Percentiles rank a stretch among this genome's conserved stretches.
phyloP scores from a whole-genome alignment of 2,888 invertebrate genomes.

The Meandrusa payeni region DNA sequence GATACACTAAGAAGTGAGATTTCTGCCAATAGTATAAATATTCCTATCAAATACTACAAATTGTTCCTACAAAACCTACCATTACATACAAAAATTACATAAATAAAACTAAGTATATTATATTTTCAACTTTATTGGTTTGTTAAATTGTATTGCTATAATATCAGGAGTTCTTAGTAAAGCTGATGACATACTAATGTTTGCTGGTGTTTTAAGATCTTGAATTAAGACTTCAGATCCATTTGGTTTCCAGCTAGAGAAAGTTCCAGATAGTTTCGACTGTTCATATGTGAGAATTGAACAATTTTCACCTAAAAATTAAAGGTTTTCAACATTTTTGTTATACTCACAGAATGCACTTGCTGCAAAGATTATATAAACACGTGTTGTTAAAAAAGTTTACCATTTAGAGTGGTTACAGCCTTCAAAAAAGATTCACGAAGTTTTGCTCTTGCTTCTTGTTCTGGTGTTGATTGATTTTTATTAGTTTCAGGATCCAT shows the following conservation, averaged over 20 bases:
- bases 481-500: slow-evolving; percentile 26
- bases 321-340: too few relatives aligned
- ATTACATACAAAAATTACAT: too few relatives aligned
- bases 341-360: too few relatives aligned
- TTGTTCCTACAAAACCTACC: too few relatives aligned
- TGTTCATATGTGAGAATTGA: slow-evolving; percentile 60
- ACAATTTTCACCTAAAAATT: slow-evolving; percentile 48
- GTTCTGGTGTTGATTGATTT: slow-evolving; percentile 34
- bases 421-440: slow-evolving; percentile 60
- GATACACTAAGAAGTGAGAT: too few relatives aligned
- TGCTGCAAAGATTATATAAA: too few relatives aligned
- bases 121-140: slow-evolving; percentile 30
- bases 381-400: slow-evolving; percentile 13
- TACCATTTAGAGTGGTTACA: slow-evolving; percentile 54
- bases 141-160: slow-evolving; percentile 55
- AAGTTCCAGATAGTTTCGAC: slow-evolving; percentile 49
- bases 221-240: slow-evolving; percentile 54
- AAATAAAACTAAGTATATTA: too few relatives aligned
- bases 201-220: slow-evolving; percentile 56
- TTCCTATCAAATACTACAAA: too few relatives aligned
- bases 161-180: slow-evolving; percentile 59
- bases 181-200: slow-evolving; percentile 47
- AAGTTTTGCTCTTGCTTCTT: slow-evolving; percentile 53
- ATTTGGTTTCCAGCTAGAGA: slow-evolving; percentile 57
- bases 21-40: too few relatives aligned